These are phyloP conservation scores for Thamnaconus septentrionalis DNA, from an alignment of 2,113 vertebrate genomes.

Conservation along the genomic window DNA sequence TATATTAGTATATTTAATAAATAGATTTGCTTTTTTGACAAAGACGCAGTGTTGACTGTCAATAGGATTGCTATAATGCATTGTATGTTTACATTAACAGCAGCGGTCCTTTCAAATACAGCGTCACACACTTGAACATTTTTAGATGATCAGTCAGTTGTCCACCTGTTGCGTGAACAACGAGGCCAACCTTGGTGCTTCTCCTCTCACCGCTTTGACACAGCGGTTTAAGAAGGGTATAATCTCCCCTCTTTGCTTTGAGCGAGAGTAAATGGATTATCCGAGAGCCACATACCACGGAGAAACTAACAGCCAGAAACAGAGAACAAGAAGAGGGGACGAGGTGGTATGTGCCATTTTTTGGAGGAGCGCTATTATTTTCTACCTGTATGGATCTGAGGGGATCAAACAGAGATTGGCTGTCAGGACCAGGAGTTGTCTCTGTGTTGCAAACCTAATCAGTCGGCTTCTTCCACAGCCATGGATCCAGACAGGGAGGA, in stretches of 20 bases:
- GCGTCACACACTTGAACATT: not conserved
- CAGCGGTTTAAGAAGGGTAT: slow-evolving; percentile 30
- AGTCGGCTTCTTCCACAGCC: not conserved
- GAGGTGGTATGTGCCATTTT: not conserved
- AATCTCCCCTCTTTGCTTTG: slow-evolving; percentile 27
- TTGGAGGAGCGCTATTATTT: not conserved
- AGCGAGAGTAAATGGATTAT: slow-evolving; percentile 34
- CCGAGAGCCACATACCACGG: slow-evolving; percentile 10
- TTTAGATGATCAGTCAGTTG: not conserved
- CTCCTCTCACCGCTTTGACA: slow-evolving; percentile 26
- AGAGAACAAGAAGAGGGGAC: not conserved
- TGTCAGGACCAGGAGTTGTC: not conserved
- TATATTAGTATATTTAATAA: too few species aligned
- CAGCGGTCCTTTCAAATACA: too few species aligned
- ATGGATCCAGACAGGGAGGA: slow-evolving; percentile 53
- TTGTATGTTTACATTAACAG: too few species aligned
- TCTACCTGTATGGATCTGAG: not conserved
- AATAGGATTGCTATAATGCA: too few species aligned
- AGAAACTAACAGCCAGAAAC: not conserved
- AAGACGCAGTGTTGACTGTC: too few species aligned
- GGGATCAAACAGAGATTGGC: not conserved
- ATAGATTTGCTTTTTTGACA: too few species aligned
- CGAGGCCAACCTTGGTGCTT: not conserved
- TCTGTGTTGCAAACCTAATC: slow-evolving; percentile 4
- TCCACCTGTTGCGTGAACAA: not conserved